Conservation (phyloP, 2,888 invertebrate genomes). For the Venustoraphidia nigricollis region DNA sequence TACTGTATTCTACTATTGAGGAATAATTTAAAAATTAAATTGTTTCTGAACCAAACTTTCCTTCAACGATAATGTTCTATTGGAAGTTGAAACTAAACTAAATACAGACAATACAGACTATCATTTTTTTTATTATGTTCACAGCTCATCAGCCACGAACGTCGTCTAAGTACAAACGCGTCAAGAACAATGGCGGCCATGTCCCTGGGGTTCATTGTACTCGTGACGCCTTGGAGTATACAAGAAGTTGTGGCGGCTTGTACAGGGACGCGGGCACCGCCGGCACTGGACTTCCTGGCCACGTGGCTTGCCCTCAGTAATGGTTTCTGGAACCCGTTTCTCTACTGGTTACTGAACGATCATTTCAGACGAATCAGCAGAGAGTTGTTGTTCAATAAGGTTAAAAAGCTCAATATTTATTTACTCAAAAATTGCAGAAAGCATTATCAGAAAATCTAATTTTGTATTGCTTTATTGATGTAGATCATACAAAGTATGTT, state of each 20-base stretch:
- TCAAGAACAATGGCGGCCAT: conserved; percentile 84
- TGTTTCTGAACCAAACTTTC: no score
- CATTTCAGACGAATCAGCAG: conserved; percentile 69
- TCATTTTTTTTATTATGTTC: no score
- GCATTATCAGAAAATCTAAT: no score
- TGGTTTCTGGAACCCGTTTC: conserved; percentile 82
- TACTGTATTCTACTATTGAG: no score
- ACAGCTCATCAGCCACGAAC: conserved; percentile 30
- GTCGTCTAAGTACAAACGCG: conserved; percentile 62
- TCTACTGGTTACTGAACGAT: conserved; percentile 77
- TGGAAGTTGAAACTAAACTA: no score
- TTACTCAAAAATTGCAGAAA: no score
- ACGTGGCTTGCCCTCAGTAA: conserved; percentile 79
- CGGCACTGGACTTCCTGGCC: conserved; percentile 66
- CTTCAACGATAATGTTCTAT: no score
- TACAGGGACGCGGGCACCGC: conserved; percentile 70
- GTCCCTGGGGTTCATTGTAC: conserved; percentile 79
- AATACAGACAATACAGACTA: no score
- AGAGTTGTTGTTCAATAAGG: conserved; percentile 59
- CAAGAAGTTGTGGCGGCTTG: conserved; percentile 84
- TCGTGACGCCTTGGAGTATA: conserved; percentile 82
- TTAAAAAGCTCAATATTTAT: conserved; percentile 17
- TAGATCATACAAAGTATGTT: no score
- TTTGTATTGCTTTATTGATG: no score
- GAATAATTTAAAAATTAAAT: no score